Conservation (phyloP, 2,888 invertebrate species). For the Lithophane semibrunnea region DNA sequence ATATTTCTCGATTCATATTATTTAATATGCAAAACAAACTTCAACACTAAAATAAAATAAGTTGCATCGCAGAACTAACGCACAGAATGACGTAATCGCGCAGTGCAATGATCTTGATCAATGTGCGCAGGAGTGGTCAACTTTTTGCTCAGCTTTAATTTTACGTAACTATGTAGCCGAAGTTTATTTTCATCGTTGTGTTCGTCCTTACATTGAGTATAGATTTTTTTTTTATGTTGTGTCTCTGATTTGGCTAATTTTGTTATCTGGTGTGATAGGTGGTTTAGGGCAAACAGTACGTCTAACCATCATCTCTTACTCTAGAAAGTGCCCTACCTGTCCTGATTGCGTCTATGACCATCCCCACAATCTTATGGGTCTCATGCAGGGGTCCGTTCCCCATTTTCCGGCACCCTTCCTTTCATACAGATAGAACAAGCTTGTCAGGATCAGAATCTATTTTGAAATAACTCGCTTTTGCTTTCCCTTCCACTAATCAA, state of each 20-base stretch:
- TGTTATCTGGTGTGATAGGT: not conserved
- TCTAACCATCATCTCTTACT: too few relatives aligned
- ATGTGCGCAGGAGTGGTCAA: conserved; percentile 43
- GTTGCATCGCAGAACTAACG: conserved; percentile 49
- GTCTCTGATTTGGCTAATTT: not conserved
- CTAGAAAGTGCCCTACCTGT: not conserved
- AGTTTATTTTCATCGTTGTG: conserved; percentile 4
- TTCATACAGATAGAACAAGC: not conserved
- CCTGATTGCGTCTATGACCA: not conserved
- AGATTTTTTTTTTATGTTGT: not conserved
- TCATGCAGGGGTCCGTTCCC: not conserved
- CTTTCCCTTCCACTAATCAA: not conserved
- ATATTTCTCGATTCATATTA: not conserved
- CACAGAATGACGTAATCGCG: conserved; percentile 50
- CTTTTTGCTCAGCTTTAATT: conserved; percentile 29
- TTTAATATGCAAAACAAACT: conserved; percentile 39
- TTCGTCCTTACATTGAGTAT: not conserved
- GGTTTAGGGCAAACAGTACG: not conserved
- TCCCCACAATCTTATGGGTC: not conserved
- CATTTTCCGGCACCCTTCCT: too few relatives aligned
- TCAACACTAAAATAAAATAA: conserved; percentile 19
- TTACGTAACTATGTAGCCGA: conserved; percentile 13
- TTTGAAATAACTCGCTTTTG: not conserved
- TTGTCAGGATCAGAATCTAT: not conserved
- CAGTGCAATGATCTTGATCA: conserved; percentile 58